Evolutionary conservation across 1,140 invertebrate species (phyloP), one percentile per base, ranked within the genome.

Genomic region (Sarcophaga bullata): DNA sequence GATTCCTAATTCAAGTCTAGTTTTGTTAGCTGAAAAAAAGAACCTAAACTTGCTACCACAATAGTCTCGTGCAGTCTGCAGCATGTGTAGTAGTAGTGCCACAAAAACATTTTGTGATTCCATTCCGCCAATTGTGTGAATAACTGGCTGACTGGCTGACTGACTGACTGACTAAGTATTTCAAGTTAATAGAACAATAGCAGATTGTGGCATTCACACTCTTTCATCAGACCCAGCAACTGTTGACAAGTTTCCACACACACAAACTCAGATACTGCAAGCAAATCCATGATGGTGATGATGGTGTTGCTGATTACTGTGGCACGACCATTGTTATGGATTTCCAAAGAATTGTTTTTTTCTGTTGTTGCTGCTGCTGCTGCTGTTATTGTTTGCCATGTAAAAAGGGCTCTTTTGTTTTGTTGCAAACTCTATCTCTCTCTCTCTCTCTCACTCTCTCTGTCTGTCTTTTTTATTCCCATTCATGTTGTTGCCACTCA

Each of bases 11-110:
- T 68, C 62, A 25, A 25, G 62, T n/a, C 19, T 19, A 19, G 62
- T 68, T 68, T 17, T 78, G 48, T 78, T 78, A 78, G 75, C 75
- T 78, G 48, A 78, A 78, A 78, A 78, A 49, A 11, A 52, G 11
- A 17, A 11, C 13, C 10, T 15, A 10, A 52, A 25, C n/a, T 68
- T 68, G 62, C n/a, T 25, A 9, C 8, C 8, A 13, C 13, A 1
- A 0, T 52, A 52, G 50, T 10, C 50, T 52, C 13, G 50, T 52
- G 50, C 50, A 52, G 13, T 1, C 50, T 52, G 6, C 50, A 52
- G 50, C 9, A 52, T 10, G 13, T 52, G 13, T 6, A 3, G 9
- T 1, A 4, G 25, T 37, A 37, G 4, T 37, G 25, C 8, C 50
- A 52, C 9, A 52, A 13, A 52, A 52, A 52, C 50, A 52, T 52